Percentiles rank a stretch among this genome's conserved stretches.
These are phyloP conservation scores for Hirtodrosophila trivittata DNA, from an alignment of 2,888 invertebrate species.

Conservation along the genomic window DNA sequence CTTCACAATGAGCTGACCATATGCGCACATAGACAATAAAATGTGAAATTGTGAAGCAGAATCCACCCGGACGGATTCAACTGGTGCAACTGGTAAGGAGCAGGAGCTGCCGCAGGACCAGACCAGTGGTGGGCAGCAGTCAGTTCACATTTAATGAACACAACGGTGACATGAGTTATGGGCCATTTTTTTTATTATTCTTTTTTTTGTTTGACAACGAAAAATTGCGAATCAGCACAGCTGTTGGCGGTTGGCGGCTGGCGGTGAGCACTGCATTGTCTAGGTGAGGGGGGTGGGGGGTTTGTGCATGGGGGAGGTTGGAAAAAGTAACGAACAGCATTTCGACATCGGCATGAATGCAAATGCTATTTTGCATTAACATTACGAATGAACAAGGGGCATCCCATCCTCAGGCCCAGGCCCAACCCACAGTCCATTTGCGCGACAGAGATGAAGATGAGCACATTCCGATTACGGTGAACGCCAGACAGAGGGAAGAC, in stretches of 20 bases:
- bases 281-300: not conserved
- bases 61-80: slow-evolving; percentile 16
- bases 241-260: slow-evolving; percentile 49
- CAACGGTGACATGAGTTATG: slow-evolving; percentile 72
- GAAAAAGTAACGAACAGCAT: slow-evolving; percentile 12
- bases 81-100: slow-evolving; percentile 19
- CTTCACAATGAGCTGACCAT: slow-evolving; percentile 71
- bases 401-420: slow-evolving; percentile 8
- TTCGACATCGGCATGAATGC: slow-evolving; percentile 60
- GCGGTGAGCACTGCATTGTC: slow-evolving; percentile 16
- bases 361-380: slow-evolving; percentile 71
- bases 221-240: slow-evolving; percentile 68
- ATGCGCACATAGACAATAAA: slow-evolving; percentile 71
- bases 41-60: slow-evolving; percentile 28
- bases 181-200: slow-evolving; percentile 47
- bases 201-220: slow-evolving; percentile 55
- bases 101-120: slow-evolving; percentile 15
- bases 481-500: slow-evolving; percentile 32
- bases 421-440: slow-evolving; percentile 8
- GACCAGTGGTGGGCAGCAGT: slow-evolving; percentile 34
- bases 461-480: slow-evolving; percentile 58
- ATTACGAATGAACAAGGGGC: slow-evolving; percentile 53
- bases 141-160: slow-evolving; percentile 71
- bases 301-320: not conserved
- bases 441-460: slow-evolving; percentile 47